phyloP scores from a whole-genome alignment of 2,797 vertebrate genomes.

The Distichodus sexfasciatus region DNA sequence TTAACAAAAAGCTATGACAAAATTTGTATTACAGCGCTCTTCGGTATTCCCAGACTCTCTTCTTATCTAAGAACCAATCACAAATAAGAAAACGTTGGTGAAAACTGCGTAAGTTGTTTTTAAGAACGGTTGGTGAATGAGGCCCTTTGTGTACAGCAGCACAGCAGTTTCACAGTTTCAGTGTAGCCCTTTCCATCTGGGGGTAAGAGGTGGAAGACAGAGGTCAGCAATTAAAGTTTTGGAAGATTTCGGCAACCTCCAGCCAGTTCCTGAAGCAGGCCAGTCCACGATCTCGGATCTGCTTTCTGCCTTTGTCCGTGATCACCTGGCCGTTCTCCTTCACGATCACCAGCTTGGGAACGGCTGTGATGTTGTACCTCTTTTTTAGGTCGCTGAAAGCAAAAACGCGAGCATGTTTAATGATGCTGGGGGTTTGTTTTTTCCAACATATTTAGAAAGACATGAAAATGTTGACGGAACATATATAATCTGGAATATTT shows the following conservation, averaged over 20 bases:
- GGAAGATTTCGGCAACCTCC: constrained; percentile 88
- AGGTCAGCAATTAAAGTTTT: constrained; percentile 81
- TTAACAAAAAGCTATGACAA: too few species aligned
- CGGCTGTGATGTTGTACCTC: constrained; percentile 86
- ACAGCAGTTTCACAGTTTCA: background rate
- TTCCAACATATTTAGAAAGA: background rate
- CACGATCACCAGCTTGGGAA: constrained; percentile 92
- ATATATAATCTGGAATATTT: too few species aligned
- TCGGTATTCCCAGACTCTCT: too few species aligned
- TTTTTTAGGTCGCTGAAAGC: constrained; percentile 86
- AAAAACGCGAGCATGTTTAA: background rate
- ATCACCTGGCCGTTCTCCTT: constrained; percentile 93
- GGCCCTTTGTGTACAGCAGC: too few species aligned
- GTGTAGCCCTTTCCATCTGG: background rate
- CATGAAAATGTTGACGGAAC: too few species aligned
- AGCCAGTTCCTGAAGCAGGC: constrained; percentile 89
- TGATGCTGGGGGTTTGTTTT: too few species aligned
- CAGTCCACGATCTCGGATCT: constrained; percentile 86
- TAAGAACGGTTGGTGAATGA: too few species aligned
- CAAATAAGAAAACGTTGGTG: too few species aligned
- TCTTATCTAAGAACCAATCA: too few species aligned
- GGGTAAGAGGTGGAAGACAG: background rate
- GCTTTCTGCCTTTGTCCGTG: constrained; percentile 92
- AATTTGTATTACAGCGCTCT: too few species aligned
- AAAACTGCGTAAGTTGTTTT: too few species aligned